Evolutionary conservation across 2,113 vertebrate genomes (phyloP), one percentile per base, ranked within the genome.

Genomic region (Centropristis striata): DNA sequence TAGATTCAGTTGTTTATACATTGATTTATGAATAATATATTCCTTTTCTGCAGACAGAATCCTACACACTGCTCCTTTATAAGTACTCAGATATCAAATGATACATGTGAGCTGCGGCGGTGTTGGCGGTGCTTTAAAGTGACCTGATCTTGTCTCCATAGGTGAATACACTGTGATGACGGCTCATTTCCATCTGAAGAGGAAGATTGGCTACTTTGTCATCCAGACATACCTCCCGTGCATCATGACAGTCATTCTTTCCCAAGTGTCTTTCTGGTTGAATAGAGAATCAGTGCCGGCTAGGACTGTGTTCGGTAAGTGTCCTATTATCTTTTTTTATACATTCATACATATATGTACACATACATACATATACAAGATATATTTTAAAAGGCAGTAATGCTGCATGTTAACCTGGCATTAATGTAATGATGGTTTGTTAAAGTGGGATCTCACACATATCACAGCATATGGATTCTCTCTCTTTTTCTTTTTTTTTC

Each of bases 101-200:
- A 4, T 36, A 44, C 21, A n/a, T n/a, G 11, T 14, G 5, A 11
- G 18, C 23, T 27, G n/a, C 37, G 18, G n/a, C 57, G 16, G 63
- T 6, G 4, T 42, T 10, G 14, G 23, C 39, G 42, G 14, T 46
- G 47, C 49, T 70, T 63, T 71, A 61, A 55, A 57, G 4, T 54
- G 53, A 58, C 50, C 13, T 20, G 49, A 14, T 44, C 42, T 75
- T 50, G n/a, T 81, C 53, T 75, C 54, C 42, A 44, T 91, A 99
- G 98, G 98, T 85, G 98, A 99, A 95, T 99, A 99, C 75, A 99
- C 97, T 0, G 98, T 99, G 90, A 99, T 99, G 98, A 99, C 97
- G 0, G 97, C 98, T 93, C 97, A 99, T 95, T 99, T 99, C 89
- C 98, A 99, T 88, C 94, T 99, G 95, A 99, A 99, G 95, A 96